Conservation (phyloP, 2,113 vertebrate species). For the Sinocyclocheilus anophthalmus region DNA sequence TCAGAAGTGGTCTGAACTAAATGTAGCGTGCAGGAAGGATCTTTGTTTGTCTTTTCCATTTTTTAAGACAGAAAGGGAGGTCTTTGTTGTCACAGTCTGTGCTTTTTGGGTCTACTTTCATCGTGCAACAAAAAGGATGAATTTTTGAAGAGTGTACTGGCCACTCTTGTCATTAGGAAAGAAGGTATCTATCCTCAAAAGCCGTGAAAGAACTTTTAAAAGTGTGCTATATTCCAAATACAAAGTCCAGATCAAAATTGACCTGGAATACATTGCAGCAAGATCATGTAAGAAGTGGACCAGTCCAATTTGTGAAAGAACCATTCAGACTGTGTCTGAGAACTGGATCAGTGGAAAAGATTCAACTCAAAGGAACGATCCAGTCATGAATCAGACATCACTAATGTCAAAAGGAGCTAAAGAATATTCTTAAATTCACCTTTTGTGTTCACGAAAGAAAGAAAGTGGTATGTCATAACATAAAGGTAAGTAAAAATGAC, state of each 20-base stretch:
- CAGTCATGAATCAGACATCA: not conserved
- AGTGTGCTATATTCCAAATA: not conserved
- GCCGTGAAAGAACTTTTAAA: not conserved
- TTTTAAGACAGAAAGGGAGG: not conserved
- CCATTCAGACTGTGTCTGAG: not conserved
- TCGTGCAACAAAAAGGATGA: not conserved
- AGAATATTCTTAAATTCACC: not conserved
- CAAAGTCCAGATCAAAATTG: not conserved
- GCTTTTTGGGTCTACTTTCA: not conserved
- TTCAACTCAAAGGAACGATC: not conserved
- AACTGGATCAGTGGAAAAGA: not conserved
- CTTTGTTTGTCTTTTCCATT: not conserved
- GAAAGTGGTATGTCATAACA: not conserved
- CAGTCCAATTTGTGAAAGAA: not conserved
- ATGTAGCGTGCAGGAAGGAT: constrained; percentile 13
- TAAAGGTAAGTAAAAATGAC: not conserved
- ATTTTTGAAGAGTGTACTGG: not conserved
- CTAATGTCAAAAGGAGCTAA: not conserved
- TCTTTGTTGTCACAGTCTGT: not conserved
- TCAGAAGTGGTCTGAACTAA: not conserved
- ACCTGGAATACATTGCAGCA: not conserved
- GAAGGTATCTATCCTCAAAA: not conserved
- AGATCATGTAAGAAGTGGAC: not conserved
- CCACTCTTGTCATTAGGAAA: not conserved
- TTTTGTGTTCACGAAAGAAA: not conserved